Percentiles rank a stretch among this genome's conserved stretches.
Evolutionary conservation across 2,113 vertebrate species (phyloP).

Genomic region (Lepisosteus oculatus): DNA sequence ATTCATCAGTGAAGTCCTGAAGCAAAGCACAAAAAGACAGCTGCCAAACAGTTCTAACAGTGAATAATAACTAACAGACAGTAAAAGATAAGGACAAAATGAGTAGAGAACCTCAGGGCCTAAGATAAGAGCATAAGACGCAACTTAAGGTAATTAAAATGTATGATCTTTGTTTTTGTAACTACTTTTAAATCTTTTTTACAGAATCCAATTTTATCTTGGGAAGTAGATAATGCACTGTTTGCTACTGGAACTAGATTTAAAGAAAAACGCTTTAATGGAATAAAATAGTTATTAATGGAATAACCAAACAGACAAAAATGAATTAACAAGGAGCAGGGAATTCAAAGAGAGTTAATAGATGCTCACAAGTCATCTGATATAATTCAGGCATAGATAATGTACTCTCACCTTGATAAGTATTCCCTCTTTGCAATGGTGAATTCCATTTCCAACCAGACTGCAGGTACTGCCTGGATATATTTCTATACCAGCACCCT

Average conservation of each 20-base stretch:
- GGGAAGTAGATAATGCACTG: background rate
- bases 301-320: no score
- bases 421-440: constrained; percentile 94
- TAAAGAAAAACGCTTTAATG: no score
- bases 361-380: no score
- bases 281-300: no score
- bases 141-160: constrained; percentile 30
- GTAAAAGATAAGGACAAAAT: constrained; percentile 5
- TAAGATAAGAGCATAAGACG: constrained; percentile 27
- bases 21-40: constrained; percentile 28
- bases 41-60: background rate
- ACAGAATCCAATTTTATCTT: constrained; percentile 26
- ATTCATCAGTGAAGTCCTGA: constrained; percentile 85
- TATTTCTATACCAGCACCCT: constrained; percentile 94
- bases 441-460: constrained; percentile 80
- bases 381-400: no score
- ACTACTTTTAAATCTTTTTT: constrained; percentile 2
- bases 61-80: background rate
- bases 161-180: constrained; percentile 12
- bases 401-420: constrained; percentile 84
- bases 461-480: constrained; percentile 85
- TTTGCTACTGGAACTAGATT: no score
- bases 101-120: constrained; percentile 10
- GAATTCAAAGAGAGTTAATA: no score
- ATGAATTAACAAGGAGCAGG: no score